phyloP scores from a whole-genome alignment of 2,888 invertebrate species.

The Drosophila acutilabella region DNA sequence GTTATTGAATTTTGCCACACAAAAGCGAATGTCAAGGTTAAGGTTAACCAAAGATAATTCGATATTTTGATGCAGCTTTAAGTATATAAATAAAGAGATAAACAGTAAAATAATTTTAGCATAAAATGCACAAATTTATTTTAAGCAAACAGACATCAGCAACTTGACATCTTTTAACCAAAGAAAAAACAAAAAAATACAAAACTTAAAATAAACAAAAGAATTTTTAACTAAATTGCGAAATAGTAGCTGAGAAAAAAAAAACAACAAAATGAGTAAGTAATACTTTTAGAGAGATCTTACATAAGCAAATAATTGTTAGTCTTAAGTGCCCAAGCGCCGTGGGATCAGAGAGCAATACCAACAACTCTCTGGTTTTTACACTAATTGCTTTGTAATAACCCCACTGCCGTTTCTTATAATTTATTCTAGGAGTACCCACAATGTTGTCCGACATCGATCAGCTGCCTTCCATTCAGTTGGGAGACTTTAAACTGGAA shows the following conservation, averaged over 20 bases:
- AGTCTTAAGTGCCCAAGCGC: slow-evolving; percentile 9
- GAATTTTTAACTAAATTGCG: slow-evolving; percentile 25
- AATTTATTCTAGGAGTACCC: slow-evolving; percentile 86
- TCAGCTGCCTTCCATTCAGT: slow-evolving; percentile 88
- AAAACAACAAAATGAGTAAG: slow-evolving; percentile 74
- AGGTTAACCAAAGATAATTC: slow-evolving; percentile 33
- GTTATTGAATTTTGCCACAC: slow-evolving; percentile 25
- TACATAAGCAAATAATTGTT: slow-evolving; percentile 26
- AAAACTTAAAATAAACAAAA: slow-evolving; percentile 15
- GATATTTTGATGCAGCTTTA: slow-evolving; percentile 22
- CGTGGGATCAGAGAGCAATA: slow-evolving; percentile 20
- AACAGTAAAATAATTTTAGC: slow-evolving; percentile 11
- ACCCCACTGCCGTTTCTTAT: background rate
- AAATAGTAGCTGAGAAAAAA: slow-evolving; percentile 9
- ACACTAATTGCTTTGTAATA: slow-evolving; percentile 42
- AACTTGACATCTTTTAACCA: slow-evolving; percentile 23
- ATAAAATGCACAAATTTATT: slow-evolving; percentile 50
- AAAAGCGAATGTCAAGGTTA: slow-evolving; percentile 69
- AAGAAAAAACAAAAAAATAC: background rate
- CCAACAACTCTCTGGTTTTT: slow-evolving; percentile 1
- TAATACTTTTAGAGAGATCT: slow-evolving; percentile 30
- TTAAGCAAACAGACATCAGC: slow-evolving; percentile 17
- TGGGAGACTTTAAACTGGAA: slow-evolving; percentile 86
- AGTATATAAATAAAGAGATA: background rate
- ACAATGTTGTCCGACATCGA: slow-evolving; percentile 91